A percentile compares a stretch with the other conserved stretches of the same genome.
These are phyloP conservation scores for Percina caprodes DNA, from an alignment of 2,113 vertebrate species.

Conservation along the genomic window DNA sequence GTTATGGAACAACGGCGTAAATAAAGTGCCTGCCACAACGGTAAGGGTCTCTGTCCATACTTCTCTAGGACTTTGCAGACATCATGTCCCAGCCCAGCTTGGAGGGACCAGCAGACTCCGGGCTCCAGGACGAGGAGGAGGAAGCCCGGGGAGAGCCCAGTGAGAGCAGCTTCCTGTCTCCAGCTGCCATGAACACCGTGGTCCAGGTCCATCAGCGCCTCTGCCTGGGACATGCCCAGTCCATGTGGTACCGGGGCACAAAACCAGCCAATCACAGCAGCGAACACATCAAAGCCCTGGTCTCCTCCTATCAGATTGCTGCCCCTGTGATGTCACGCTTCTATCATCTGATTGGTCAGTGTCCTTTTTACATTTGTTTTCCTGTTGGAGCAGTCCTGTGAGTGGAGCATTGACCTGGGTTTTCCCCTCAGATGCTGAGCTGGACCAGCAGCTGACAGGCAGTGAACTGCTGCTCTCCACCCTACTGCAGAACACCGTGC, in stretches of 20 bases:
- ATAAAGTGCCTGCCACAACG: too few species aligned
- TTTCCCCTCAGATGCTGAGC: slow-evolving; percentile 84
- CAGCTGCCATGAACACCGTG: slow-evolving; percentile 86
- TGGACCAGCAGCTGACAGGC: slow-evolving; percentile 89
- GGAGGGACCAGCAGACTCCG: slow-evolving; percentile 85
- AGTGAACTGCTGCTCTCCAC: slow-evolving; percentile 90
- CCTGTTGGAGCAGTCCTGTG: too few species aligned
- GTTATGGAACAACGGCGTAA: too few species aligned
- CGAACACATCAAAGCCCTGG: slow-evolving; percentile 88
- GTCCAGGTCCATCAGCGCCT: slow-evolving; percentile 89
- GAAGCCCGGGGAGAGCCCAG: slow-evolving; percentile 19
- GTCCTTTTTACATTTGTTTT: too few species aligned
- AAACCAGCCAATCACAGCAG: slow-evolving; percentile 79
- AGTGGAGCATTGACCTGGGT: background rate
- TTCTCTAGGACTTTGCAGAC: slow-evolving; percentile 94
- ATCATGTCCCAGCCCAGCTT: slow-evolving; percentile 86
- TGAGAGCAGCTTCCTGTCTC: slow-evolving; percentile 79
- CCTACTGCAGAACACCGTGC: slow-evolving; percentile 90
- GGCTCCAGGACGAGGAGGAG: slow-evolving; percentile 65
- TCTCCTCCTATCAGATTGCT: slow-evolving; percentile 95
- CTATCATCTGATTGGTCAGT: slow-evolving; percentile 92
- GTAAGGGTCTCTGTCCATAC: background rate
- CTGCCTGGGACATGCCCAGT: slow-evolving; percentile 87
- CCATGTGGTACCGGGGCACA: slow-evolving; percentile 90
- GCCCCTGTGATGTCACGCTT: slow-evolving; percentile 89